These are phyloP conservation scores for Macrostomum lignano DNA, from an alignment of 1,140 invertebrate species.

Conservation along the genomic window DNA sequence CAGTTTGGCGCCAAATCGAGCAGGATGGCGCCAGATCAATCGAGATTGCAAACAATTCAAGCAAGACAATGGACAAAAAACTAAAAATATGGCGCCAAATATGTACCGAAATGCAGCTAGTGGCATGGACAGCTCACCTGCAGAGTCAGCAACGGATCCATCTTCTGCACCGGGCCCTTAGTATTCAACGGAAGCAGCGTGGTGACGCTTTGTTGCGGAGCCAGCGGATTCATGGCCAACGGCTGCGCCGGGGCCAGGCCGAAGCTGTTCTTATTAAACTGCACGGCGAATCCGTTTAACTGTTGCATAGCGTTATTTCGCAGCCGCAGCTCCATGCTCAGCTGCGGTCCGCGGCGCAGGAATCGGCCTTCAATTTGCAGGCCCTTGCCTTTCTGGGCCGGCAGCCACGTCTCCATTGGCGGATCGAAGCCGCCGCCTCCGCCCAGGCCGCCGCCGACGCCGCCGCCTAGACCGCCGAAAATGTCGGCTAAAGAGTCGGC, in stretches of 20 bases:
- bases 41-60: too few relatives aligned
- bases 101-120: too few relatives aligned
- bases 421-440: too few relatives aligned
- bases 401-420: conserved; percentile 40
- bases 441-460: too few relatives aligned
- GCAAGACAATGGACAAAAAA: too few relatives aligned
- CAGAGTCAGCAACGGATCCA: conserved; percentile 81
- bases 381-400: conserved; percentile 71
- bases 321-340: conserved; percentile 81
- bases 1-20: too few relatives aligned
- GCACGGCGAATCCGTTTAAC: conserved; percentile 78
- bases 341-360: conserved; percentile 49
- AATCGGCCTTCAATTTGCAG: conserved; percentile 79
- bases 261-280: conserved; percentile 91
- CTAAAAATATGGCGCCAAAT: too few relatives aligned
- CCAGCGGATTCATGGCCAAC: conserved; percentile 47
- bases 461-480: too few relatives aligned
- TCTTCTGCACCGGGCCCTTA: conserved; percentile 65
- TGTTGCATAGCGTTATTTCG: conserved; percentile 92
- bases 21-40: too few relatives aligned
- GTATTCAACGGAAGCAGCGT: conserved; percentile 45
- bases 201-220: conserved; percentile 53
- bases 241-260: conserved; percentile 54
- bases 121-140: too few relatives aligned
- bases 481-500: too few relatives aligned